These are phyloP conservation scores for Pardosa pseudoannulata DNA, from an alignment of 2,888 invertebrate species.

Conservation along the genomic window DNA sequence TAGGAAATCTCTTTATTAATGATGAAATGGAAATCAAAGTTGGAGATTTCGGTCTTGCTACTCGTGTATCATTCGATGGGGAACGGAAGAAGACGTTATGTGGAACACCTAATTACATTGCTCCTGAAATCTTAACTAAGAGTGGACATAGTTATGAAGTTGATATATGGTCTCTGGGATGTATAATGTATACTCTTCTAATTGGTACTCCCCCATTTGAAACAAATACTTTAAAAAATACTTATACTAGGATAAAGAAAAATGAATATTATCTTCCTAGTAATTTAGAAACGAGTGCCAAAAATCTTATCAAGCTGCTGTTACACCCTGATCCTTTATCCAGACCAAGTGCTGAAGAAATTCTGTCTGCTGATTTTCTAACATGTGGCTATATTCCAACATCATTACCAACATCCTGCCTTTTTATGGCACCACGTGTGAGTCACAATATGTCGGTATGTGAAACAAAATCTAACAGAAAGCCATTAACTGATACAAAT, in stretches of 20 bases:
- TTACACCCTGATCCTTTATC: constrained; percentile 78
- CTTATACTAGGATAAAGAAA: constrained; percentile 94
- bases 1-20: constrained; percentile 98
- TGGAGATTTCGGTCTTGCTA: constrained; percentile 98
- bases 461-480: constrained; percentile 1
- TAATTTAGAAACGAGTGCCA: constrained; percentile 75
- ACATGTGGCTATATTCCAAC: constrained; percentile 81
- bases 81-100: constrained; percentile 90
- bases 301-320: constrained; percentile 78
- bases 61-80: constrained; percentile 92
- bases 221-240: constrained; percentile 94
- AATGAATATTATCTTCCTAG: constrained; percentile 89
- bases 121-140: constrained; percentile 97
- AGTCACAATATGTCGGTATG: constrained; percentile 15
- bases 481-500: constrained; percentile 31
- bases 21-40: constrained; percentile 87
- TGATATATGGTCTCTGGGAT: constrained; percentile 99
- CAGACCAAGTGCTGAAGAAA: constrained; percentile 78
- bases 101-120: constrained; percentile 99
- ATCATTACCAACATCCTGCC: constrained; percentile 91
- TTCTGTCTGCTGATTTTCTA: constrained; percentile 75
- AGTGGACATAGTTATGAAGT: constrained; percentile 99
- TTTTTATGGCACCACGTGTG: constrained; percentile 92
- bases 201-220: constrained; percentile 99
- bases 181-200: constrained; percentile 96